Conservation (phyloP, 2,113 vertebrate genomes). For the Rattus norvegicus region GRCr8 NC_086024.1:118003001-118003500, state of each 20-base stretch:
- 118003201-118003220: not conserved
- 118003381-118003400: not conserved
- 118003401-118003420: not conserved
- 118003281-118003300: not conserved
- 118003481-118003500: too few species aligned
- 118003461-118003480: not conserved
- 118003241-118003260: not conserved
- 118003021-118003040: not conserved
- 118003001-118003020: not conserved
- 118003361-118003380: not conserved
- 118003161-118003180: not conserved
- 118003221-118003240: not conserved
- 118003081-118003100: too few species aligned
- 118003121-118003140: not conserved
- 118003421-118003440: not conserved
- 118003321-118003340: not conserved
- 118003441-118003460: not conserved
- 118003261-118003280: not conserved
- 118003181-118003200: too few species aligned
- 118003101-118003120: not conserved
- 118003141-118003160: not conserved
- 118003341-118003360: not conserved
- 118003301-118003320: not conserved
- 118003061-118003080: not conserved
- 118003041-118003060: not conserved